A percentile compares a stretch with the other conserved stretches of the same genome.
These are phyloP conservation scores for Andrena praecox DNA, from an alignment of 2,888 invertebrate species.

Conservation along the genomic window DNA sequence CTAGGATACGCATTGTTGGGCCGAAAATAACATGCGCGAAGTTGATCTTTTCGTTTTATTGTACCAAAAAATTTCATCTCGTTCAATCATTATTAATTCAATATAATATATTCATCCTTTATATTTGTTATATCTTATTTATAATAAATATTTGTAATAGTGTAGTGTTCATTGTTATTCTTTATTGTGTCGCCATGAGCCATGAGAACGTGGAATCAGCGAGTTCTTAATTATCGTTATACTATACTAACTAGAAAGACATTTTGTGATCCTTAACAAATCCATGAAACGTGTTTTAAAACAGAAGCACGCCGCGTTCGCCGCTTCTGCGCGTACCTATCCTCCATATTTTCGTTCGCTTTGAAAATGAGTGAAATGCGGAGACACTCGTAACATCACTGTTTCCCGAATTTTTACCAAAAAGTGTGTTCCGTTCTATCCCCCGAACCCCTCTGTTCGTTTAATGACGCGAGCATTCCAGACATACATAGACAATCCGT, in stretches of 20 bases:
- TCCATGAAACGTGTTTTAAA: conserved; percentile 54
- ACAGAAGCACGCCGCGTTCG: conserved; percentile 54
- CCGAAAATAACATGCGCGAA: conserved; percentile 40
- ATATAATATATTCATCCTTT: conserved; percentile 79
- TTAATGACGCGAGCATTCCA: conserved; percentile 61
- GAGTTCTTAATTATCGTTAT: conserved; percentile 70
- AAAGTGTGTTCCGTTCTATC: conserved; percentile 11
- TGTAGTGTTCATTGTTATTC: conserved; percentile 77
- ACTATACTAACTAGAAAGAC: conserved; percentile 73
- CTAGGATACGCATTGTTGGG: conserved; percentile 4
- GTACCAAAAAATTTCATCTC: conserved; percentile 81
- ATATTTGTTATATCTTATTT: conserved; percentile 76
- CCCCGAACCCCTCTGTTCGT: conserved; percentile 17
- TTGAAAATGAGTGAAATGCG: conserved; percentile 38
- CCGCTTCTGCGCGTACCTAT: conserved; percentile 35
- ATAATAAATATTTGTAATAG: conserved; percentile 76
- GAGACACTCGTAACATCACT: conserved; percentile 24
- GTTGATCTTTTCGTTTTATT: conserved; percentile 77
- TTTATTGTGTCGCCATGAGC: conserved; percentile 74
- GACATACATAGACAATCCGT: conserved; percentile 65
- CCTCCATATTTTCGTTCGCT: background rate
- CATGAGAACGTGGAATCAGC: conserved; percentile 76
- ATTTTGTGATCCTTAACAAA: conserved; percentile 65
- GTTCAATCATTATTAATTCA: conserved; percentile 79
- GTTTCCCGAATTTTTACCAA: conserved; percentile 31